Base-by-base conservation (phyloP, 2,888 invertebrate genomes). In the Graphium colonna region DNA sequence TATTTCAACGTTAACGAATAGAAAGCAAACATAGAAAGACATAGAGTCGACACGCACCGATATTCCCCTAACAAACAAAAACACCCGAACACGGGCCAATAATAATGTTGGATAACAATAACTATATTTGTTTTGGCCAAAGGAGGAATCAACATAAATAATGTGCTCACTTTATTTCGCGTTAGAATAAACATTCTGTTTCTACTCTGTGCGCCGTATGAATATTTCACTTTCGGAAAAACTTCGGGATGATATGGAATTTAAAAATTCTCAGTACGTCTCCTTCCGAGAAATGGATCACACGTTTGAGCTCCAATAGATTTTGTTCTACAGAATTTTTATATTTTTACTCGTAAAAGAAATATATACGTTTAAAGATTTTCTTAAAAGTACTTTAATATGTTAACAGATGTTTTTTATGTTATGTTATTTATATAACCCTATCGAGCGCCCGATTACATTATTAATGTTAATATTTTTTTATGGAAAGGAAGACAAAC, bases 21-120 rank as follows among this genome's bases (percentile, higher is more conserved):
- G n/a, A n/a, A n/a, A n/a, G n/a, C n/a, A n/a, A n/a, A n/a, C n/a
- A n/a, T n/a, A n/a, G n/a, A n/a, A n/a, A 21, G 2, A 21, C 21
- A 21, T 21, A 3, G 3, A 12, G 12, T 36, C 36, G 12, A 15
- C 33, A 41, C 33, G 52, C 21, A 17, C 15, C 46, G 18, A 16
- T 15, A 12, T 31, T 33, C 45, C 41, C 17, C 36, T 12, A 33
- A 17, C 46, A 36, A 38, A 42, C 40, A 28, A 47, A 45, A 52
- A 38, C 42, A 48, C 8, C 36, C 52, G 26, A 47, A 16, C 39
- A 52, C 36, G 45, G 52, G 3, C 12, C 31, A 51, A 44, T 45
- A 53, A 53, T 48, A 53, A 48, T 38, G 52, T 39, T 44, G 38
- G 43, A 48, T 48, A 48, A 43, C 48, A 49, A 53, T 49, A 49